Conservation (phyloP, 2,888 invertebrate genomes). For the Cantharis flavilabris region DNA sequence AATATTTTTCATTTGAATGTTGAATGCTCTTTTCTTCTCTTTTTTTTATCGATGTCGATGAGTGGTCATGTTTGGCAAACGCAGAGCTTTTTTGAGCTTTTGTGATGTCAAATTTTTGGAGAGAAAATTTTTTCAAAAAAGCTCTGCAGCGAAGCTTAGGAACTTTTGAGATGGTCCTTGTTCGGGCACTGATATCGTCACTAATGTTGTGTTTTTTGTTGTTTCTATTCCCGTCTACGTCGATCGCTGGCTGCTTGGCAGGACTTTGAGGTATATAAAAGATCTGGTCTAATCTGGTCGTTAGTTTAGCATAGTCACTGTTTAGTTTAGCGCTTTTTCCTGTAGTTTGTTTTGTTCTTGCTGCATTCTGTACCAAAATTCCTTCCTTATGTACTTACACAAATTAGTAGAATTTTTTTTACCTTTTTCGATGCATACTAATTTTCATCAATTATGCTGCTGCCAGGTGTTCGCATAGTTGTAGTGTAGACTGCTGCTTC, state of each 20-base stretch:
- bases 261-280: slow-evolving; percentile 82
- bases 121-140: slow-evolving; percentile 37
- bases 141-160: slow-evolving; percentile 63
- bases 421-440: slow-evolving; percentile 18
- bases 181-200: slow-evolving; percentile 54
- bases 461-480: slow-evolving; percentile 39
- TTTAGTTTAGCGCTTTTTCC: slow-evolving; percentile 56
- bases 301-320: slow-evolving; percentile 56
- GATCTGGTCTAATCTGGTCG: slow-evolving; percentile 54
- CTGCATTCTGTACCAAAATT: slow-evolving; percentile 37
- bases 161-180: slow-evolving; percentile 95
- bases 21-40: slow-evolving; percentile 51
- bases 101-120: slow-evolving; percentile 15
- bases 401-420: slow-evolving; percentile 15
- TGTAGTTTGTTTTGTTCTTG: slow-evolving; percentile 50
- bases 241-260: slow-evolving; percentile 70
- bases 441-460: slow-evolving; percentile 27
- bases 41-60: slow-evolving; percentile 49
- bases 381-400: slow-evolving; percentile 20
- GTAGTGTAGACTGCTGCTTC: slow-evolving; percentile 45
- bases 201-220: slow-evolving; percentile 67
- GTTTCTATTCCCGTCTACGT: slow-evolving; percentile 63
- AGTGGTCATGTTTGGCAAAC: slow-evolving; percentile 52
- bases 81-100: slow-evolving; percentile 39
- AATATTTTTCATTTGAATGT: slow-evolving; percentile 46